Evolutionary conservation across 2,113 vertebrate species (phyloP).

Genomic region (Pungitius pungitius): DNA sequence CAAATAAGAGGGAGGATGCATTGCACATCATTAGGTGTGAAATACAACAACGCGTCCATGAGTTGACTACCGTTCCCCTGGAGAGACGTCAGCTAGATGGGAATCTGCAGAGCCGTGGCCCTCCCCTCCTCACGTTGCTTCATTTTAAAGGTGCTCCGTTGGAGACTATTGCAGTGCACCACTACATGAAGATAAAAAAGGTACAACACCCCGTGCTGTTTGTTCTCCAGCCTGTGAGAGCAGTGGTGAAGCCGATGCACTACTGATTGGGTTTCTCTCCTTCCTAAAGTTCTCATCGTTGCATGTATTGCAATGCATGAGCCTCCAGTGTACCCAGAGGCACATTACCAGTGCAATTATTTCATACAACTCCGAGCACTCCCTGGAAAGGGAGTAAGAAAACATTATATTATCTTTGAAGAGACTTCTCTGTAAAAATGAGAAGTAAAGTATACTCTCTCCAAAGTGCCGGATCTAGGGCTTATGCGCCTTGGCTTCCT

Average conservation of each 20-base stretch:
- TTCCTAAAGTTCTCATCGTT: constrained; percentile 13
- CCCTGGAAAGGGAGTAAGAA: constrained; percentile 44
- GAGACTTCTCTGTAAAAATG: constrained; percentile 45
- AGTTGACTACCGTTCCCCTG: constrained; percentile 67
- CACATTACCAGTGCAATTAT: constrained; percentile 59
- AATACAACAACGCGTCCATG: constrained; percentile 77
- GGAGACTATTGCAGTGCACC: constrained; percentile 31
- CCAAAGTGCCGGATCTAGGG: constrained; percentile 28
- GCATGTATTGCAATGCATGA: constrained; percentile 32
- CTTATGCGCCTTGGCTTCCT: constrained; percentile 28
- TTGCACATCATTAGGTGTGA: constrained; percentile 80
- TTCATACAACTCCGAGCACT: constrained; percentile 49
- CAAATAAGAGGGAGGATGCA: constrained; percentile 71
- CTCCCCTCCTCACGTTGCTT: constrained; percentile 54
- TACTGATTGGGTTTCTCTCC: constrained; percentile 36
- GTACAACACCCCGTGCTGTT: constrained; percentile 19
- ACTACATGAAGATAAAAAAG: constrained; percentile 31
- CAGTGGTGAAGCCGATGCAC: constrained; percentile 24
- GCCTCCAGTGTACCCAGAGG: constrained; percentile 36
- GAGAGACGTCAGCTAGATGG: constrained; percentile 63
- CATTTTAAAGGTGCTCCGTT: constrained; percentile 49
- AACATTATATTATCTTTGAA: constrained; percentile 52
- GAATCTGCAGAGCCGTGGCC: constrained; percentile 55
- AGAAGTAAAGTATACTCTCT: constrained; percentile 32
- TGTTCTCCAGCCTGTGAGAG: constrained; percentile 16